Percentiles rank a stretch among this genome's conserved stretches.
These are phyloP conservation scores for Athripsodes cinereus DNA, from an alignment of 2,888 invertebrate genomes.

Conservation along the genomic window DNA sequence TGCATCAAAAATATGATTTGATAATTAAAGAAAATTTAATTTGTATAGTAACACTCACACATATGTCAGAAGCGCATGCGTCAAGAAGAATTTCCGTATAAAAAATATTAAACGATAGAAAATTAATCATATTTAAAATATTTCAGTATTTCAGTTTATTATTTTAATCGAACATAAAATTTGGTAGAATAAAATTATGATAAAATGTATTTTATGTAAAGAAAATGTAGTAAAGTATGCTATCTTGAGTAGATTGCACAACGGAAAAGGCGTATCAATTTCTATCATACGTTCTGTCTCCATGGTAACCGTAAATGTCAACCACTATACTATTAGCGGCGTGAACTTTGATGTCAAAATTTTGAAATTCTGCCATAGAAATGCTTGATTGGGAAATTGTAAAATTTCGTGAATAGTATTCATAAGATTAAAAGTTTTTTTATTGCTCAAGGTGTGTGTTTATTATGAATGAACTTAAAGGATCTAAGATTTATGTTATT, in stretches of 20 bases:
- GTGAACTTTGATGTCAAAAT: constrained; percentile 1
- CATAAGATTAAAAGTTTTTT: not conserved
- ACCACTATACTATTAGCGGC: not conserved
- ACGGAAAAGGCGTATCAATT: constrained; percentile 23
- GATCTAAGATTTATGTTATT: constrained; percentile 59
- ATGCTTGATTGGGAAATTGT: not conserved
- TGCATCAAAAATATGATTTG: no score
- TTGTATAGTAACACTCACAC: not conserved
- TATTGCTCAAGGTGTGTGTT: constrained; percentile 7
- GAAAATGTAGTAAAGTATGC: constrained; percentile 1
- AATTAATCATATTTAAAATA: constrained; percentile 6
- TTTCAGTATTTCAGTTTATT: not conserved
- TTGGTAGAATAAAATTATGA: no score
- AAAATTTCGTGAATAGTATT: not conserved
- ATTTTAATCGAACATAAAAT: no score
- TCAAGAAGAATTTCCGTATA: constrained; percentile 12
- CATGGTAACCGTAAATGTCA: constrained; percentile 16
- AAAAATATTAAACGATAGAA: not conserved
- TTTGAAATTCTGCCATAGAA: not conserved
- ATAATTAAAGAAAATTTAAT: no score
- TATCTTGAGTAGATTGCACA: constrained; percentile 13
- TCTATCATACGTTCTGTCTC: constrained; percentile 23
- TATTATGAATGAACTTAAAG: constrained; percentile 58
- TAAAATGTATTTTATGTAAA: no score
- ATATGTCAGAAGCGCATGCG: constrained; percentile 22